Percentiles rank a stretch among this genome's conserved stretches.
These are phyloP conservation scores for Lepidochitona cinerea DNA, from an alignment of 2,888 invertebrate genomes.

Conservation along the genomic window DNA sequence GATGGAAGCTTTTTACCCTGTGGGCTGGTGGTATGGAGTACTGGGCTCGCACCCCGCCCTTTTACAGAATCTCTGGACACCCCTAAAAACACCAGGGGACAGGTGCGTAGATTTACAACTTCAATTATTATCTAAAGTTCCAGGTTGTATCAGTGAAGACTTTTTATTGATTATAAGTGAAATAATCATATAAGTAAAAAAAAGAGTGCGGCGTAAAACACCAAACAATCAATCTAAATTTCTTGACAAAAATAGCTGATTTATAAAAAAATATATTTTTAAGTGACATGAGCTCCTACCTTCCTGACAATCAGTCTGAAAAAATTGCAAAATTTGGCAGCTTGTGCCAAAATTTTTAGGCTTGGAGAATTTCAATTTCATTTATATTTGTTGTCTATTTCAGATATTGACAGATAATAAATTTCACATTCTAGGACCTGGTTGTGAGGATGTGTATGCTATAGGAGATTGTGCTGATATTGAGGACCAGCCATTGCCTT, in stretches of 20 bases:
- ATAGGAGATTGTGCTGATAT: constrained; percentile 71
- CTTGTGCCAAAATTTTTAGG: not conserved
- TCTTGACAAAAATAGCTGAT: too few relatives aligned
- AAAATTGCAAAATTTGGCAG: too few relatives aligned
- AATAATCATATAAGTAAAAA: too few relatives aligned
- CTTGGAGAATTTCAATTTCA: not conserved
- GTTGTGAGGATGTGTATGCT: constrained; percentile 62
- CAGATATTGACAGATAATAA: constrained; percentile 65
- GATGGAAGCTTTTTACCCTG: constrained; percentile 66
- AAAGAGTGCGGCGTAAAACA: too few relatives aligned
- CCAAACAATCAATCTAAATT: too few relatives aligned
- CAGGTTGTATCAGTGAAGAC: too few relatives aligned
- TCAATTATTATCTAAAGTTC: too few relatives aligned
- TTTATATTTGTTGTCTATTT: constrained; percentile 10
- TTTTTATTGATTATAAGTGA: too few relatives aligned
- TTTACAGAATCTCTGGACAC: constrained; percentile 59
- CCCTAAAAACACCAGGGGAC: constrained; percentile 67
- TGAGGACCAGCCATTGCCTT: constrained; percentile 62
- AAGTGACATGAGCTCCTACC: too few relatives aligned
- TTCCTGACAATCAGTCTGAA: too few relatives aligned
- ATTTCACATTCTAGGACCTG: constrained; percentile 60
- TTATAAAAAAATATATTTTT: too few relatives aligned
- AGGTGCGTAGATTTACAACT: too few relatives aligned
- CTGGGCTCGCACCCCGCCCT: constrained; percentile 68
- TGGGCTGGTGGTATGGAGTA: constrained; percentile 72